These are phyloP conservation scores for Helogale parvula DNA, from an alignment of 2,113 vertebrate species.

Conservation along the genomic window DNA sequence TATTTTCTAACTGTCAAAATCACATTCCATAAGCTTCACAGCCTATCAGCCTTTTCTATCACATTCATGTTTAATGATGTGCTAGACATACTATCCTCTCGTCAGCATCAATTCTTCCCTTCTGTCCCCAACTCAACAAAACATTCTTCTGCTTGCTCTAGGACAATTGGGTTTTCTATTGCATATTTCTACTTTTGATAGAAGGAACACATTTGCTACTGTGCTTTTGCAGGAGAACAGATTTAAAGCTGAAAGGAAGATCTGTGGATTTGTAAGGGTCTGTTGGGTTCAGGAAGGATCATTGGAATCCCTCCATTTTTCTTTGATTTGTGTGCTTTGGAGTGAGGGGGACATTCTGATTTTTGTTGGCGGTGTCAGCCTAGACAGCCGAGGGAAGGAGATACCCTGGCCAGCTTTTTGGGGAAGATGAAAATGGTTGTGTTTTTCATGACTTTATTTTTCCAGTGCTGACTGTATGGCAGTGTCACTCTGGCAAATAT, in stretches of 20 bases:
- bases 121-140: neutral
- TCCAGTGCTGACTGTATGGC: conserved; percentile 50
- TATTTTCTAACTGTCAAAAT: neutral
- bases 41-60: neutral
- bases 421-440: conserved; percentile 25
- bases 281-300: neutral
- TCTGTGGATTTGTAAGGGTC: neutral
- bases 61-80: neutral
- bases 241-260: neutral
- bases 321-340: neutral
- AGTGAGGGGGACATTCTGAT: neutral
- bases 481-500: conserved; percentile 52
- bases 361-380: neutral
- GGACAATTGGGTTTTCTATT: neutral
- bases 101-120: neutral
- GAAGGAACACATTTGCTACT: neutral
- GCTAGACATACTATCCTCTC: neutral
- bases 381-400: neutral
- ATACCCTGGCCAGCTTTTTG: neutral
- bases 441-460: conserved; percentile 62
- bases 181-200: neutral
- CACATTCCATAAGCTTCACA: neutral
- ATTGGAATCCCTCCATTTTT: neutral
- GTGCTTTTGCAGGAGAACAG: neutral
- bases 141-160: neutral